Percentiles rank a stretch among this genome's conserved stretches.
Evolutionary conservation across 2,888 invertebrate genomes (phyloP).

Genomic region (Caradrina kadenii): DNA sequence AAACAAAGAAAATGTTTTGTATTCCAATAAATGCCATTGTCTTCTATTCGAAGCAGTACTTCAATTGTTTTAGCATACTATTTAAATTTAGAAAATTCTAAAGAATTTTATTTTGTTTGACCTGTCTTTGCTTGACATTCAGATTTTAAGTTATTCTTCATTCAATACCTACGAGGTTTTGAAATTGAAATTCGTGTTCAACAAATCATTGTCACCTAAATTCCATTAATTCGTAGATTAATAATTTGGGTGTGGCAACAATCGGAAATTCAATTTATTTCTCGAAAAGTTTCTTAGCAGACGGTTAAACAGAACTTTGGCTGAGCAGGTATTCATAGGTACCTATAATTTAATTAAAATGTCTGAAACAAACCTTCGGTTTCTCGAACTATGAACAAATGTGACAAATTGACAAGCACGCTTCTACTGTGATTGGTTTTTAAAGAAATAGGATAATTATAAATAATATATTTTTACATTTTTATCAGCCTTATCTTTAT

Average conservation of each 20-base stretch:
- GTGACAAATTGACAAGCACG: no score
- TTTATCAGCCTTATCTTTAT: no score
- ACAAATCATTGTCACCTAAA: neutral
- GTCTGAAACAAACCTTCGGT: no score
- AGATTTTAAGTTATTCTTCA: neutral
- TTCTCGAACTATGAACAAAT: no score
- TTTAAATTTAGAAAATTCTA: slow-evolving; percentile 8
- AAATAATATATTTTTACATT: no score
- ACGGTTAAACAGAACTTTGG: neutral
- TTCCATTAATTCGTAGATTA: neutral
- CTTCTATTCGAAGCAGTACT: slow-evolving; percentile 9
- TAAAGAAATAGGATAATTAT: no score
- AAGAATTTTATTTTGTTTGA: slow-evolving; percentile 11
- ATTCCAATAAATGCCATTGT: slow-evolving; percentile 46
- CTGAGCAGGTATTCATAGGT: no score
- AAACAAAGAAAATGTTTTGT: slow-evolving; percentile 46
- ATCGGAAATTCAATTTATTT: neutral
- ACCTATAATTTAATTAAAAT: no score
- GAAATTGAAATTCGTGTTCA: no score
- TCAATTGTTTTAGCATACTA: slow-evolving; percentile 25
- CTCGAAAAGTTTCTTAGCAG: neutral
- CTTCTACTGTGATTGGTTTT: no score
- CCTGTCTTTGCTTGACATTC: neutral
- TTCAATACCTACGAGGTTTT: neutral
- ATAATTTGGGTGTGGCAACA: neutral